These are phyloP conservation scores for Erebia epiphron DNA, from an alignment of 2,888 invertebrate species.

Conservation along the genomic window DNA sequence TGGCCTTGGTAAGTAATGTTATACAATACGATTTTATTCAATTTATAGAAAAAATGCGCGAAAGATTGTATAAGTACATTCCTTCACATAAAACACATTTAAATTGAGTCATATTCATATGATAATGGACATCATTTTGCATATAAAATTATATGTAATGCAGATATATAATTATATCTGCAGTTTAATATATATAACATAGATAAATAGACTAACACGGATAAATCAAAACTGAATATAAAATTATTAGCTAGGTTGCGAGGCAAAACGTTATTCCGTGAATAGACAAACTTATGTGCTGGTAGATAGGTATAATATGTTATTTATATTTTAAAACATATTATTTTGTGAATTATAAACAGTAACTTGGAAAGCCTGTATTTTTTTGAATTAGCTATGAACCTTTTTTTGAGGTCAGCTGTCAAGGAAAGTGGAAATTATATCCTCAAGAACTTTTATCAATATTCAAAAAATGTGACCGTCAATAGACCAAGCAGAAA, in stretches of 20 bases:
- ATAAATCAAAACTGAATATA: too few species aligned
- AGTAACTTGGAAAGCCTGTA: neutral
- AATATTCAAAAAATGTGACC: neutral
- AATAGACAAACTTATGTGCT: too few species aligned
- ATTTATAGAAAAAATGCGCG: neutral
- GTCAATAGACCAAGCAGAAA: neutral
- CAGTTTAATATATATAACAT: too few species aligned
- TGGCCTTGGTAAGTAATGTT: conserved; percentile 4
- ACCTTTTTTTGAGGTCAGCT: neutral
- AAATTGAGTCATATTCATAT: neutral
- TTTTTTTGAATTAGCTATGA: neutral
- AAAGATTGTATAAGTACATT: neutral
- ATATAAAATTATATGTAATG: too few species aligned
- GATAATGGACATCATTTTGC: neutral
- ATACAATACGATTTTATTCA: neutral
- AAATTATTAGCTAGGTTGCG: too few species aligned
- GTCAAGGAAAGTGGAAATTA: neutral
- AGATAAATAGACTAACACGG: too few species aligned
- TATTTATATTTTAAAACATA: neutral
- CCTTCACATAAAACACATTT: neutral
- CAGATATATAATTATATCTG: too few species aligned
- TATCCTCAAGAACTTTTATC: conserved; percentile 3
- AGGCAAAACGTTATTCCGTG: too few species aligned
- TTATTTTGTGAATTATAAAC: too few species aligned
- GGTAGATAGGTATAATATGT: neutral